These are phyloP conservation scores for Bagarius yarrelli DNA, from an alignment of 2,113 vertebrate species.

Conservation along the genomic window DNA sequence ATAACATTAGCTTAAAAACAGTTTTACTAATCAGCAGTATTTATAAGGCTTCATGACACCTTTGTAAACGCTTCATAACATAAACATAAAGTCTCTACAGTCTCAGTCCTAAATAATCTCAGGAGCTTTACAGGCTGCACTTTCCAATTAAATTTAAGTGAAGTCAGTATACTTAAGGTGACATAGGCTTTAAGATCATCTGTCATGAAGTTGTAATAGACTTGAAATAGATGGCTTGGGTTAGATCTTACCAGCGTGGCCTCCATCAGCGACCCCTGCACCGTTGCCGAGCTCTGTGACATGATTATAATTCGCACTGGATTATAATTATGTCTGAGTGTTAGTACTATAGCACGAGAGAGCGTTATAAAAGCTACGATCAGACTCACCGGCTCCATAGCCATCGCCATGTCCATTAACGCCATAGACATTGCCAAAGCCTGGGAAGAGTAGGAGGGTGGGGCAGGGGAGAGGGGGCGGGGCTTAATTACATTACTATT, in stretches of 20 bases:
- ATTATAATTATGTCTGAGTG: slow-evolving; percentile 39
- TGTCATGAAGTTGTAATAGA: background rate
- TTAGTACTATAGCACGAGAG: background rate
- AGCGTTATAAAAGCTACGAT: background rate
- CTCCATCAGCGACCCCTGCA: slow-evolving; percentile 63
- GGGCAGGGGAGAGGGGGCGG: background rate
- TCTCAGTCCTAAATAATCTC: background rate
- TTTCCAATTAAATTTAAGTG: background rate
- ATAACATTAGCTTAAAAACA: background rate
- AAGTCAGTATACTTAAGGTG: background rate
- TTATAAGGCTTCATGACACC: background rate
- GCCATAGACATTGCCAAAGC: slow-evolving; percentile 58
- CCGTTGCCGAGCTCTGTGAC: slow-evolving; percentile 66
- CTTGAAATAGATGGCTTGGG: background rate
- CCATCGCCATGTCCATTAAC: slow-evolving; percentile 63
- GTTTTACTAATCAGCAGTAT: background rate
- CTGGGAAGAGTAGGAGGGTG: slow-evolving; percentile 51
- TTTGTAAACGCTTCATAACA: background rate
- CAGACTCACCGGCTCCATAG: slow-evolving; percentile 67
- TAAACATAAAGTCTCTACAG: background rate
- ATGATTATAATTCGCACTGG: slow-evolving; percentile 59
- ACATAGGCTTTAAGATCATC: background rate
- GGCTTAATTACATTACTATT: background rate
- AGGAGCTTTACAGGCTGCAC: background rate
- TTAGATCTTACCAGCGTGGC: slow-evolving; percentile 64